Conservation (phyloP, 2,113 vertebrate genomes). For the Nothocercus nigrocapillus region DNA sequence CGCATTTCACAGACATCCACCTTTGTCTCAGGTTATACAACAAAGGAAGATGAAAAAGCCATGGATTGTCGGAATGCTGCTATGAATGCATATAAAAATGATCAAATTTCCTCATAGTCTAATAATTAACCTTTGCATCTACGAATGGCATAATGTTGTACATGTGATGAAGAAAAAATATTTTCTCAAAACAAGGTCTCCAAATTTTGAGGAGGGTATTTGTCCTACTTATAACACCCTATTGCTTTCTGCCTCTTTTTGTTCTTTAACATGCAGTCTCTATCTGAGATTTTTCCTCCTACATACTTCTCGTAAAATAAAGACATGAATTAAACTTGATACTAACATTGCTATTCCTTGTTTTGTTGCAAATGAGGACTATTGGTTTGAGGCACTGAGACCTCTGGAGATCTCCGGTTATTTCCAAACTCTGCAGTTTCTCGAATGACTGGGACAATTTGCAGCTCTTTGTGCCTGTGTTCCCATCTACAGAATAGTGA, state of each 20-base stretch:
- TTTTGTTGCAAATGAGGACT: background rate
- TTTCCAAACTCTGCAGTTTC: background rate
- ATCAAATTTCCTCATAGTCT: background rate
- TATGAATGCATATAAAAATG: background rate
- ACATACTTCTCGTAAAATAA: background rate
- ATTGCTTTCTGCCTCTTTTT: background rate
- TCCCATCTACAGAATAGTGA: background rate
- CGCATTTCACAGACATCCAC: fast-evolving
- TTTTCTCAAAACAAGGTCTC: background rate
- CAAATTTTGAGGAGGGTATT: background rate
- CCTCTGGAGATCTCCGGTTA: background rate
- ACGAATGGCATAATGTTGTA: background rate
- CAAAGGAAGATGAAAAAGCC: background rate
- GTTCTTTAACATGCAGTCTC: background rate
- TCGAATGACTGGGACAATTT: background rate
- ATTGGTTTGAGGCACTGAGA: background rate
- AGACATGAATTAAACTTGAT: background rate
- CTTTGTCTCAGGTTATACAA: background rate
- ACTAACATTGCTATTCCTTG: background rate
- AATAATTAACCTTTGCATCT: background rate
- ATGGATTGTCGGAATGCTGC: background rate
- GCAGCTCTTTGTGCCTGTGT: background rate
- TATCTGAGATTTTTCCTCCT: background rate
- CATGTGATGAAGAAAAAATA: background rate
- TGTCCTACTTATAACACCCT: background rate